Evolutionary conservation across 30 jellyfish, hydroid and myxozoan genomes (phyloP), one percentile per base, ranked within the genome.

Genomic region (Kudoa iwatai): DNA sequence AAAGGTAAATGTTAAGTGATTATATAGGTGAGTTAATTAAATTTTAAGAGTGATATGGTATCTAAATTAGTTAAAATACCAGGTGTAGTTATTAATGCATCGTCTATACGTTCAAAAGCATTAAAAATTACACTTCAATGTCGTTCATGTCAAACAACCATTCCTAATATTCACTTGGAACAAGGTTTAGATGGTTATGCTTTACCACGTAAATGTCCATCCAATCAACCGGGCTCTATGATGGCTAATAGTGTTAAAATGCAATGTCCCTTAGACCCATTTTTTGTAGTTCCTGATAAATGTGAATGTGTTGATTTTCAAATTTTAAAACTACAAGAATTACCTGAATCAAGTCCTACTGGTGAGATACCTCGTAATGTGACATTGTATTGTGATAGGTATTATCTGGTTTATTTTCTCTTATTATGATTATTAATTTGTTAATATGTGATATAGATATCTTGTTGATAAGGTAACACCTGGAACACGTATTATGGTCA

Each of bases 261-360:
- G 10, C 98, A 84, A 1, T 79, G 98, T 53, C 98, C 98, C 2
- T 53, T 79, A 15, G 98, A 79, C 42, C 98, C 98, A 17, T 79
- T 60, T 44, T 79, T 62, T 35, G 65, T 79, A 18, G 44, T 79
- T 19, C 98, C 98, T 2, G 98, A 79, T 54, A 79, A 79, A 41
- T 79, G 98, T 62, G 57, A 48, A 38, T 79, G 98, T 54, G 98
- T 79, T 2, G 98, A 79, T 46, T 79, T 49, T 53, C 98, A 79
- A 84, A 87, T 77, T 0, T 43, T 74, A 36, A 74, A 74, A 42
- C 63, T 74, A 11, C 88, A 74, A 56, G 88, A 74, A 31, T 50
- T 87, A 0, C 94, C 88, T 0, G 94, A 74, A 45, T 84, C 94
- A 1, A 83, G 53, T 19, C 92, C 92, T 11, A 60, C 62, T 34